These are phyloP conservation scores for Uloborus diversus DNA, from an alignment of 1,140 invertebrate species.

Conservation along the genomic window DNA sequence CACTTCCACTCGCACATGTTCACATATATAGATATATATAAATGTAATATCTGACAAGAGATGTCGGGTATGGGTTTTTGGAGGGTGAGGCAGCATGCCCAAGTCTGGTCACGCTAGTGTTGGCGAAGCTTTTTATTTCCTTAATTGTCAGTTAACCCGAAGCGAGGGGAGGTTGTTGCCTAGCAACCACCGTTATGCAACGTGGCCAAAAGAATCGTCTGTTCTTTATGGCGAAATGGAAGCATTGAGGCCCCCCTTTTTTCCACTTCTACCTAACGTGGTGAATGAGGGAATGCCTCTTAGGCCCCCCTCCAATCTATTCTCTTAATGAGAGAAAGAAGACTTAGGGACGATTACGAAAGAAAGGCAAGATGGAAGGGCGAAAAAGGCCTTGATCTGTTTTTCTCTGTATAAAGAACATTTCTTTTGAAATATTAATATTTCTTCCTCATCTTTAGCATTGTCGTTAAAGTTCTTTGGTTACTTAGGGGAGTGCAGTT, in stretches of 20 bases:
- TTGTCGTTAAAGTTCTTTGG: too few species aligned
- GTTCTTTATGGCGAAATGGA: conserved; percentile 52
- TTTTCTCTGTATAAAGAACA: too few species aligned
- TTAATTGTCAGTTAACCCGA: conserved; percentile 56
- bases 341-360: conserved; percentile 33
- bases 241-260: conserved; percentile 8
- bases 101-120: conserved; percentile 47
- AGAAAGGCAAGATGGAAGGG: neutral
- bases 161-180: conserved; percentile 41
- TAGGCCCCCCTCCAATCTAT: conserved; percentile 29
- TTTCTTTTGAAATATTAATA: too few species aligned
- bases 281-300: conserved; percentile 30
- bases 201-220: conserved; percentile 53
- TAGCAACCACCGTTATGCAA: conserved; percentile 53
- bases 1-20: neutral
- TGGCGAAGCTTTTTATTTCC: conserved; percentile 49
- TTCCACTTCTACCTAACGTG: conserved; percentile 31
- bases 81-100: neutral
- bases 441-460: too few species aligned
- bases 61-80: neutral
- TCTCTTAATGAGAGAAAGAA: conserved; percentile 48
- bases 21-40: conserved; percentile 24
- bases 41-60: conserved; percentile 50
- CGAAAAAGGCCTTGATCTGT: neutral
- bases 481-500: too few species aligned